Percentiles rank a stretch among this genome's conserved stretches.
phyloP scores from a whole-genome alignment of 92 coral and sea anemone species.

The Paramuricea clavata region DNA sequence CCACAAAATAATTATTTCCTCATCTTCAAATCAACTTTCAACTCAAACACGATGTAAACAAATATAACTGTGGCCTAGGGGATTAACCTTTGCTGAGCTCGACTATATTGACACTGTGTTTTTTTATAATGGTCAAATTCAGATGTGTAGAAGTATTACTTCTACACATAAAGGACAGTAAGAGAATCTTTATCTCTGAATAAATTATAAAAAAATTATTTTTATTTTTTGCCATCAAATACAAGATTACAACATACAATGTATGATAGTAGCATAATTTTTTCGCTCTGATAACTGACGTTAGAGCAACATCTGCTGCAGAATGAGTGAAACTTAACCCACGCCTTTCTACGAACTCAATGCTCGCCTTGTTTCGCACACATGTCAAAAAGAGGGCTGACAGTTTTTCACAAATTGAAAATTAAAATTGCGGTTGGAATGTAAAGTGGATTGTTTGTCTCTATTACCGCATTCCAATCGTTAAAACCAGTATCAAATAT shows the following conservation, averaged over 20 bases:
- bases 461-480: background rate
- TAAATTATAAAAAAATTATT: too few species aligned
- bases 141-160: too few species aligned
- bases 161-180: too few species aligned
- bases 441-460: background rate
- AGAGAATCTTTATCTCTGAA: too few species aligned
- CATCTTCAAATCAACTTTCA: background rate
- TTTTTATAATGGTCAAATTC: too few species aligned
- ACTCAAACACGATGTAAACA: background rate
- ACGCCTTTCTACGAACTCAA: background rate
- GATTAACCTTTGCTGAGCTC: background rate
- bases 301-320: background rate
- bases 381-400: background rate
- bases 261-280: too few species aligned
- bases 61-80: background rate
- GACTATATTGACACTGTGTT: background rate
- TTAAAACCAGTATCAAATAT: background rate
- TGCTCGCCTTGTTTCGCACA: background rate
- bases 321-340: background rate
- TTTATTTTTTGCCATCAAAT: too few species aligned
- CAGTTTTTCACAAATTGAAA: background rate
- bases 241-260: too few species aligned
- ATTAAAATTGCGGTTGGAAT: slow-evolving; percentile 15
- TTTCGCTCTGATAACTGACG: background rate
- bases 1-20: background rate